Evolutionary conservation across 2,888 invertebrate species (phyloP), one percentile per base, ranked within the genome.

Genomic region (Lasioglossum calceatum): DNA sequence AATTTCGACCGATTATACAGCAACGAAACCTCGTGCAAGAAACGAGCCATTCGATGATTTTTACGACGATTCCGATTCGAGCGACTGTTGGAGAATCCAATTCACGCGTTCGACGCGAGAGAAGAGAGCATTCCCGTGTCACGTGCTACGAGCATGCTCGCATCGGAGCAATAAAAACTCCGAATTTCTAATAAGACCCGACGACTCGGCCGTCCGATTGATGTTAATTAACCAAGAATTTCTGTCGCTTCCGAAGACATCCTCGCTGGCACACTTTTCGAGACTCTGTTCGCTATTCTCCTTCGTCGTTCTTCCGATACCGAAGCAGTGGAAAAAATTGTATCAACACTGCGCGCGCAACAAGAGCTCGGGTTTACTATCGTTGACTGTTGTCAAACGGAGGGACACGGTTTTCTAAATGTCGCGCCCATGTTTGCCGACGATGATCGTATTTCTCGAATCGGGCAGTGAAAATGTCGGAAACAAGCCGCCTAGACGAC

Each of bases 351-450:
- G 19, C 16, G 61, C 75, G 19, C 27, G 50, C 64, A 79, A 23
- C 7, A 23, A 54, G 23, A 8, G 54, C 54, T 23, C 8, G 23
- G 8, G 16, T 47, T 47, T 7, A 8, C 54, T 10, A 23, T 54
- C 44, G 50, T 77, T 74, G 8, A 67, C 67, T 50, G 32, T n/a
- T 10, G 74, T 74, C 47, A 76, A 87, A 81, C 79, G 32, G 73
- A 47, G 61, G 67, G 36, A 50, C 71, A 47, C 14, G 36, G 61
- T 72, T 47, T 82, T 44, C 54, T 84, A 82, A 83, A 79, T 58
- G 86, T 84, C 85, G 74, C 85, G 81, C 88, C 85, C 54, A 78
- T 82, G 76, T 90, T 90, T 90, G 79, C 74, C 27, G 39, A 32
- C 5, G 16, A 79, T 82, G 67, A 86, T 75, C 81, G 54, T 78